Conservation (phyloP, 2,888 invertebrate genomes). For the Arctia plantaginis region DNA sequence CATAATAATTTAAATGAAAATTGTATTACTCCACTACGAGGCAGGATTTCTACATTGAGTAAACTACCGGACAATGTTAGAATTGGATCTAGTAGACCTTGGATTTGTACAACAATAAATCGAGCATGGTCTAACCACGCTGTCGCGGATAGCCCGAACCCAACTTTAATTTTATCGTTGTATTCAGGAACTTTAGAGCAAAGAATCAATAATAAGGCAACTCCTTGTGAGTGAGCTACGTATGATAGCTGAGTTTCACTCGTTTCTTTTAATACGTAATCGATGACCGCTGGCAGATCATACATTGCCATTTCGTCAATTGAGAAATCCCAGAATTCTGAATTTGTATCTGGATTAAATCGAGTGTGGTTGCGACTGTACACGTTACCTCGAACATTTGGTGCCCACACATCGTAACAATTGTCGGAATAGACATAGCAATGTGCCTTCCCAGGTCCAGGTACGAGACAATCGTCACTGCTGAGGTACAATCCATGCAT, state of each 20-base stretch:
- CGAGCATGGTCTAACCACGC: slow-evolving; percentile 48
- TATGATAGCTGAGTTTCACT: slow-evolving; percentile 43
- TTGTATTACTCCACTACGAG: slow-evolving; percentile 40
- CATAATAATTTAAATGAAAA: slow-evolving; percentile 41
- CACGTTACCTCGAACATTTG: slow-evolving; percentile 44
- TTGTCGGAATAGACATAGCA: slow-evolving; percentile 54
- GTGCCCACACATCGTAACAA: slow-evolving; percentile 51
- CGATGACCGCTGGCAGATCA: slow-evolving; percentile 57
- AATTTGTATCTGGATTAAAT: slow-evolving; percentile 41
- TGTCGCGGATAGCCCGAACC: slow-evolving; percentile 55
- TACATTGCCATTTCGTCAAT: slow-evolving; percentile 54
- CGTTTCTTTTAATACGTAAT: slow-evolving; percentile 54
- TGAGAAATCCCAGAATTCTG: slow-evolving; percentile 55
- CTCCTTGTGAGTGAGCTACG: slow-evolving; percentile 60
- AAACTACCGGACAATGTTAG: slow-evolving; percentile 16
- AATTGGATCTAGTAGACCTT: slow-evolving; percentile 35
- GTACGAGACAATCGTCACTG: slow-evolving; percentile 53
- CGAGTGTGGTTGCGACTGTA: slow-evolving; percentile 41
- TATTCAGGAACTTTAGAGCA: slow-evolving; percentile 56
- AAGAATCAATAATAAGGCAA: slow-evolving; percentile 43
- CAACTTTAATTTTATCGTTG: slow-evolving; percentile 56
- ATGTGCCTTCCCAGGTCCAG: slow-evolving; percentile 50
- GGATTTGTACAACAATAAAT: slow-evolving; percentile 44
- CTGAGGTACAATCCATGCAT: slow-evolving; percentile 54
- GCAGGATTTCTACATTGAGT: slow-evolving; percentile 45